phyloP scores from a whole-genome alignment of 2,113 vertebrate species.

The Otis tarda region DNA sequence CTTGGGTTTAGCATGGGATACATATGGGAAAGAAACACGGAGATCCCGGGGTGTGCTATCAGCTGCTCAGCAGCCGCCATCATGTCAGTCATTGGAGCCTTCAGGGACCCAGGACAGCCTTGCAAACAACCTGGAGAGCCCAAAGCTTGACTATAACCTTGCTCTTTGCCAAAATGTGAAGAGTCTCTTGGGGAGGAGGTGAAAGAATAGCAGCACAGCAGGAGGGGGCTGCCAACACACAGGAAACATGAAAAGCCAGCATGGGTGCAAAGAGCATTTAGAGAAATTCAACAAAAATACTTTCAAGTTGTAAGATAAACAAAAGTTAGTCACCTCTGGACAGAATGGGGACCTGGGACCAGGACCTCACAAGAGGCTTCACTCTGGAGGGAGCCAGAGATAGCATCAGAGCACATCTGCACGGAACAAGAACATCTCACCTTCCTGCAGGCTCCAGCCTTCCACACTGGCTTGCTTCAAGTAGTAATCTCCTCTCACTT shows the following conservation, averaged over 20 bases:
- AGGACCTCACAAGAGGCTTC: background rate
- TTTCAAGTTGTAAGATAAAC: no score
- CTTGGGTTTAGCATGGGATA: background rate
- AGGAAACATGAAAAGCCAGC: background rate
- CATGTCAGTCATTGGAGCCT: background rate
- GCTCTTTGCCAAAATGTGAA: background rate
- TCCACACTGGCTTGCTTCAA: background rate
- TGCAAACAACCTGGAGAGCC: background rate
- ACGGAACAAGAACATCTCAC: background rate
- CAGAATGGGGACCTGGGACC: background rate
- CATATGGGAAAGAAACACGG: rapidly evolving
- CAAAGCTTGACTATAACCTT: background rate
- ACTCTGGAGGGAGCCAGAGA: background rate
- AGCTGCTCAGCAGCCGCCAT: background rate
- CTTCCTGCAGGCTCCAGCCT: background rate
- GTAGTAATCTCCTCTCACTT: background rate
- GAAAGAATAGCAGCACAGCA: background rate
- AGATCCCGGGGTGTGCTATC: background rate
- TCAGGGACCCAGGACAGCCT: background rate
- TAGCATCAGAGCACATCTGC: background rate
- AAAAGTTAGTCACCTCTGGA: background rate
- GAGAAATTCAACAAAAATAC: no score
- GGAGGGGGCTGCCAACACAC: background rate
- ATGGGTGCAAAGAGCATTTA: background rate
- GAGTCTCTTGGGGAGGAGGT: background rate